These are phyloP conservation scores for Syrista parreyssii DNA, from an alignment of 2,888 invertebrate species.

Conservation along the genomic window DNA sequence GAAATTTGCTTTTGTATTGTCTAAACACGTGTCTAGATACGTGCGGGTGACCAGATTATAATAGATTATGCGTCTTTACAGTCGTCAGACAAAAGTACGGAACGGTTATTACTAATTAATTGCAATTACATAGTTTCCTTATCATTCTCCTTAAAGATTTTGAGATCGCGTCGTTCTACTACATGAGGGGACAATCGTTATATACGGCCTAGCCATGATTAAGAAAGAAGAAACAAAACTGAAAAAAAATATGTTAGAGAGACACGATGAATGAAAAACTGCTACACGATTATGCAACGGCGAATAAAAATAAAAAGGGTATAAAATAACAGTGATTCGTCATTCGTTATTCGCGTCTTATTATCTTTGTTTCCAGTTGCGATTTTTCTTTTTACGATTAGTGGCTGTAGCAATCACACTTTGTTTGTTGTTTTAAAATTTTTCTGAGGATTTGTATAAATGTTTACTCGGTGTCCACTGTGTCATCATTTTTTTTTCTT, in stretches of 20 bases:
- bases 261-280: not conserved
- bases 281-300: not conserved
- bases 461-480: not conserved
- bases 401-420: not conserved
- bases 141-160: not conserved
- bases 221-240: not conserved
- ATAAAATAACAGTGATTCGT: not conserved
- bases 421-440: not conserved
- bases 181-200: not conserved
- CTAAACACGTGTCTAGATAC: not conserved
- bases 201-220: not conserved
- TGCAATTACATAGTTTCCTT: not conserved
- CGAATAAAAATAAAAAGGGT: not conserved
- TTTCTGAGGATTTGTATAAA: not conserved
- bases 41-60: not conserved
- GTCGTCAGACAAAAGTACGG: not conserved
- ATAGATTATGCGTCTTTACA: not conserved
- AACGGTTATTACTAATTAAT: not conserved
- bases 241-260: not conserved
- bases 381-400: not conserved
- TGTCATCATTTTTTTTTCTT: not conserved
- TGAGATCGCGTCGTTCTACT: not conserved
- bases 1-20: not conserved
- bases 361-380: not conserved
- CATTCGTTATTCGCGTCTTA: not conserved